Evolutionary conservation across 2,797 vertebrate genomes (phyloP).

Genomic region (Poeciliopsis infans): DNA sequence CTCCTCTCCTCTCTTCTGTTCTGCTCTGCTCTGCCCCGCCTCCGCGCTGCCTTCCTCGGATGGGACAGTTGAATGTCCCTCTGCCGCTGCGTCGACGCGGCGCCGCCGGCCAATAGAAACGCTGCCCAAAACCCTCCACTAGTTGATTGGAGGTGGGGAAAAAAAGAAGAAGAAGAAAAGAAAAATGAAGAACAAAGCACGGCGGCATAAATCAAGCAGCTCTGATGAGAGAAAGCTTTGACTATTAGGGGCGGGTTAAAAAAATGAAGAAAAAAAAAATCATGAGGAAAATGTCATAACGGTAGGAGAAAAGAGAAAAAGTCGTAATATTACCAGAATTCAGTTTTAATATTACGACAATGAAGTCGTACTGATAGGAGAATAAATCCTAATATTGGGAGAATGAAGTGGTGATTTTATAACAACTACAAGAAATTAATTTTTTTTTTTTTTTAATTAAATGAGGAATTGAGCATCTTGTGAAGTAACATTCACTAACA

Average conservation of each 20-base stretch:
- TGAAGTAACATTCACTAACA: too few species aligned
- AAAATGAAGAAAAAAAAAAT: too few species aligned
- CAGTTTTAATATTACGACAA: too few species aligned
- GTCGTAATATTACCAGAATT: too few species aligned
- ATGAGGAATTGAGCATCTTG: too few species aligned
- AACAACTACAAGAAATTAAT: too few species aligned
- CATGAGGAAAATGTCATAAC: too few species aligned
- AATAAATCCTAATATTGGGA: too few species aligned
- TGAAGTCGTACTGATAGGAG: too few species aligned
- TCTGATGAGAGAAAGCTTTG: slow-evolving; percentile 1
- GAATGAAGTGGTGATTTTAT: too few species aligned
- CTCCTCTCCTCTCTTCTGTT: slow-evolving; percentile 30
- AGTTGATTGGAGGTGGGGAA: background rate
- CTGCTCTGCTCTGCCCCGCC: slow-evolving; percentile 29
- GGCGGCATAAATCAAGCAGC: background rate
- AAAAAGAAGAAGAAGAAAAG: background rate
- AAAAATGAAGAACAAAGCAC: slow-evolving; percentile 7
- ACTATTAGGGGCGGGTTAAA: background rate
- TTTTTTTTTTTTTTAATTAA: too few species aligned
- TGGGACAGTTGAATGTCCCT: slow-evolving; percentile 60
- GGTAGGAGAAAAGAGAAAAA: too few species aligned
- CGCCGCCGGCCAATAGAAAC: slow-evolving; percentile 45
- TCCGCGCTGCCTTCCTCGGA: slow-evolving; percentile 44
- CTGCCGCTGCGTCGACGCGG: slow-evolving; percentile 32
- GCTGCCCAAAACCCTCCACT: slow-evolving; percentile 35